Percentiles rank a stretch among this genome's conserved stretches.
These are phyloP conservation scores for Flexamia atlantica DNA, from an alignment of 2,888 invertebrate genomes.

Conservation along the genomic window DNA sequence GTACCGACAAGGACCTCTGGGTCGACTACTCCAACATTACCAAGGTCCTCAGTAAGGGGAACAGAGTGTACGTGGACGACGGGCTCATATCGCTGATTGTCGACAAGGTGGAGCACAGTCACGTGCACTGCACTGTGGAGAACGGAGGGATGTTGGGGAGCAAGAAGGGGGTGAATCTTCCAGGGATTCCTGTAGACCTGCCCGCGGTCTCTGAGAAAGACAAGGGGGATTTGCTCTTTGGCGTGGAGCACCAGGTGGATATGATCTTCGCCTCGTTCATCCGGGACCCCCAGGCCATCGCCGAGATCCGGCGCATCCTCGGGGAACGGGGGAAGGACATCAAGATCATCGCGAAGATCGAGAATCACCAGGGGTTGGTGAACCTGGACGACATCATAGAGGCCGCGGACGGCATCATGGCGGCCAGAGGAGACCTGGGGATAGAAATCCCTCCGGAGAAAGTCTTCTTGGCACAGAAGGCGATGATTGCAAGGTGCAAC, in stretches of 20 bases:
- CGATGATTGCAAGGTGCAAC: conserved; percentile 98
- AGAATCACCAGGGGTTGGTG: conserved; percentile 97
- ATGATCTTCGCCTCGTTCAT: conserved; percentile 99
- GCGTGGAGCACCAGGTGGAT: conserved; percentile 94
- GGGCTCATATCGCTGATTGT: conserved; percentile 97
- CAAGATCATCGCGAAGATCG: conserved; percentile 98
- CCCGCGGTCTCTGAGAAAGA: conserved; percentile 99
- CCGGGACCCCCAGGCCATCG: conserved; percentile 91
- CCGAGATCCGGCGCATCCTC: conserved; percentile 90
- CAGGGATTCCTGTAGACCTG: conserved; percentile 96
- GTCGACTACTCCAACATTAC: conserved; percentile 97
- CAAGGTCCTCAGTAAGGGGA: conserved; percentile 91
- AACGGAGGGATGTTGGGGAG: conserved; percentile 97
- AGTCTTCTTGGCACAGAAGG: conserved; percentile 98
- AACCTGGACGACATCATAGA: conserved; percentile 96
- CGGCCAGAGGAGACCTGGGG: conserved; percentile 97
- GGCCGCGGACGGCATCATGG: conserved; percentile 99
- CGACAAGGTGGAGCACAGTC: conserved; percentile 81
- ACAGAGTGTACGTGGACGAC: conserved; percentile 95
- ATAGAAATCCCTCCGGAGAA: conserved; percentile 99
- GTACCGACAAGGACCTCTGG: conserved; percentile 85
- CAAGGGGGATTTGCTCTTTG: conserved; percentile 93
- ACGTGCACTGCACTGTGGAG: conserved; percentile 90
- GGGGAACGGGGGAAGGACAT: conserved; percentile 95
- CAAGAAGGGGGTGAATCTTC: conserved; percentile 97